Percentiles rank a stretch among this genome's conserved stretches.
These are phyloP conservation scores for Chaetodon trifasciatus DNA, from an alignment of 2,797 vertebrate genomes.

Conservation along the genomic window DNA sequence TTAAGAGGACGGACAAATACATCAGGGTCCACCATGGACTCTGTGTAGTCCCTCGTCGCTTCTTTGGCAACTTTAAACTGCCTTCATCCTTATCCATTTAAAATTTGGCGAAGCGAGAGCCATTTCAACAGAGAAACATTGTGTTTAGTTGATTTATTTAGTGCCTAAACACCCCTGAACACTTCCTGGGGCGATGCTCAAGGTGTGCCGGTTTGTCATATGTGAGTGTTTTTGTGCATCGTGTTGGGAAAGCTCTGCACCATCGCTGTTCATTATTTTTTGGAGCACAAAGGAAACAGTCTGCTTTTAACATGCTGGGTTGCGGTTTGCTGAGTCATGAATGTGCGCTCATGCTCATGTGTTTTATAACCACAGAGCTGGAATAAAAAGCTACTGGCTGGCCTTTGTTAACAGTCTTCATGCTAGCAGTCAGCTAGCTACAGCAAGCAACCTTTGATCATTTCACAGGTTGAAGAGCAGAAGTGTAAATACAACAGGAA, in stretches of 20 bases:
- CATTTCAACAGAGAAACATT: slow-evolving; percentile 14
- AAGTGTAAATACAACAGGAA: background rate
- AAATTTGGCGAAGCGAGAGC: background rate
- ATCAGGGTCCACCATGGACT: background rate
- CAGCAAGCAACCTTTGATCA: background rate
- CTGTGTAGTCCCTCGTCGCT: background rate
- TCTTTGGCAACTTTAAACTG: background rate
- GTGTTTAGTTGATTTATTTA: slow-evolving; percentile 43
- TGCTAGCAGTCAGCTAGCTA: background rate
- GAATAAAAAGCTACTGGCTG: background rate
- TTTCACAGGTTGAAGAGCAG: background rate
- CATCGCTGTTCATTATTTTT: background rate
- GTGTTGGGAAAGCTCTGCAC: background rate
- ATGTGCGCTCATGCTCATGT: background rate
- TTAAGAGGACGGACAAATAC: slow-evolving; percentile 4
- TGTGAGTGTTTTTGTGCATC: background rate
- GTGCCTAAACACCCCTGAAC: slow-evolving; percentile 25
- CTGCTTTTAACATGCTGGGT: background rate
- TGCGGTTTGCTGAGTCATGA: background rate
- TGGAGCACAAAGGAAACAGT: slow-evolving; percentile 3
- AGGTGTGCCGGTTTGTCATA: slow-evolving; percentile 31
- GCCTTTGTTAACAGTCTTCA: background rate
- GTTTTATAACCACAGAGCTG: background rate
- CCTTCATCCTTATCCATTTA: slow-evolving; percentile 26
- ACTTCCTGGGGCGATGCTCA: slow-evolving; percentile 33